These are phyloP conservation scores for Phalacrocorax carbo DNA, from an alignment of 2,113 vertebrate species.

Conservation along the genomic window DNA sequence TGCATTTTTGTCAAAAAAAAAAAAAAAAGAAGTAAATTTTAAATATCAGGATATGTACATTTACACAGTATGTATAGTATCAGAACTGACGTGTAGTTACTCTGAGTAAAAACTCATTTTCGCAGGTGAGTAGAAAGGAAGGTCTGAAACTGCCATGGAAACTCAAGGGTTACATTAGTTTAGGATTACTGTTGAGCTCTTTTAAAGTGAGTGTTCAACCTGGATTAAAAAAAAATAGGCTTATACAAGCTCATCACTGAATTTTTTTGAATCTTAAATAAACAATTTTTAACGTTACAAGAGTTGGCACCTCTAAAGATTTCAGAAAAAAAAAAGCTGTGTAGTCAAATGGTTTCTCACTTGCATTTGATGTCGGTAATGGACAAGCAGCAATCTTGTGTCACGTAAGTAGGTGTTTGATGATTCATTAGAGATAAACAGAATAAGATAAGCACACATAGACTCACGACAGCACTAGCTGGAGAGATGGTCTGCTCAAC, in stretches of 20 bases:
- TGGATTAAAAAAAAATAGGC: not conserved
- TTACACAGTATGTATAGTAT: not conserved
- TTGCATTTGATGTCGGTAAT: not conserved
- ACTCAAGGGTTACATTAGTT: not conserved
- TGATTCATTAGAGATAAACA: rapidly evolving
- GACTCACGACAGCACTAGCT: not conserved
- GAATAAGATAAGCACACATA: not conserved
- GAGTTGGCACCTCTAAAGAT: not conserved
- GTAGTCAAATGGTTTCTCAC: not conserved
- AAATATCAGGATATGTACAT: not conserved
- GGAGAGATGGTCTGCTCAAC: not conserved
- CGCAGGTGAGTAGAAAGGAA: not conserved
- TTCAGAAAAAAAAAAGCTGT: not conserved
- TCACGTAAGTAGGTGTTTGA: not conserved
- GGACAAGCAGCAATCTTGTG: not conserved
- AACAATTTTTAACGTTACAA: not conserved
- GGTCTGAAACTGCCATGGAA: not conserved
- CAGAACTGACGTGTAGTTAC: not conserved
- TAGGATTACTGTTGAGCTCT: not conserved
- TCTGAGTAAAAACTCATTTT: not conserved
- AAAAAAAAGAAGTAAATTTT: not conserved
- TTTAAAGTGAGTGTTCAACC: not conserved
- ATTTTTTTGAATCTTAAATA: not conserved
- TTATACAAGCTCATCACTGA: not conserved
- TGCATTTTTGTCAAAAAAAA: not conserved